Percentiles rank a stretch among this genome's conserved stretches.
Evolutionary conservation across 2,797 vertebrate genomes (phyloP).

Genomic region (Notolabrus celidotus): DNA sequence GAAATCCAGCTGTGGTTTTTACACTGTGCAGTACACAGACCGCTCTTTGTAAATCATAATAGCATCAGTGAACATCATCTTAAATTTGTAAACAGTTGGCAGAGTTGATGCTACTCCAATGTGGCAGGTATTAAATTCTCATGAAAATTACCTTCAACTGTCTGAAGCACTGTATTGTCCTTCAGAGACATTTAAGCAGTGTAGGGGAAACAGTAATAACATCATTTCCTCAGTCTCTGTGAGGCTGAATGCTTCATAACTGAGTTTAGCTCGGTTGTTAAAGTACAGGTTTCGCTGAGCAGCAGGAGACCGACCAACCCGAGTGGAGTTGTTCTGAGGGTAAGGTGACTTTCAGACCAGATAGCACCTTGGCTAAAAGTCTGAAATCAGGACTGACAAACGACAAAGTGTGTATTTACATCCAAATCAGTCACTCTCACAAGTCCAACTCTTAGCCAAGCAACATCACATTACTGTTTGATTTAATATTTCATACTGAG

Average conservation of each 20-base stretch:
- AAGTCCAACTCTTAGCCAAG: background rate
- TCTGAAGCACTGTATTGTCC: background rate
- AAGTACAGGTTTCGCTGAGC: slow-evolving; percentile 33
- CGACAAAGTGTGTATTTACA: background rate
- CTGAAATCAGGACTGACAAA: background rate
- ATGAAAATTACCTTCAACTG: background rate
- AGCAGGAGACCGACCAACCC: slow-evolving; percentile 27
- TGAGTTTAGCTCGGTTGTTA: slow-evolving; percentile 19
- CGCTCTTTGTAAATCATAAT: background rate
- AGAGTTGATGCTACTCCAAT: background rate
- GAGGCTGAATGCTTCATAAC: slow-evolving; percentile 15
- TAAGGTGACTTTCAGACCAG: slow-evolving; percentile 21
- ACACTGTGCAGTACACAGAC: background rate
- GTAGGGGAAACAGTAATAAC: slow-evolving; percentile 4
- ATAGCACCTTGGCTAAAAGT: background rate
- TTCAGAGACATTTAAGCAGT: background rate
- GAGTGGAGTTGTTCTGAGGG: slow-evolving; percentile 22
- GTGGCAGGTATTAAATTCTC: slow-evolving; percentile 2
- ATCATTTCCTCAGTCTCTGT: slow-evolving; percentile 6
- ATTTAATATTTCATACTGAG: slow-evolving; percentile 3
- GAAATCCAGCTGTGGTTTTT: background rate
- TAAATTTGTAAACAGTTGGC: slow-evolving; percentile 7
- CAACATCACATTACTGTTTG: background rate
- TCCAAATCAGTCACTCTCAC: background rate
- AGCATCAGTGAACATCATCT: background rate